Evolutionary conservation across 2,797 vertebrate genomes (phyloP), one percentile per base, ranked within the genome.

Genomic region (Decapterus maruadsi): DNA sequence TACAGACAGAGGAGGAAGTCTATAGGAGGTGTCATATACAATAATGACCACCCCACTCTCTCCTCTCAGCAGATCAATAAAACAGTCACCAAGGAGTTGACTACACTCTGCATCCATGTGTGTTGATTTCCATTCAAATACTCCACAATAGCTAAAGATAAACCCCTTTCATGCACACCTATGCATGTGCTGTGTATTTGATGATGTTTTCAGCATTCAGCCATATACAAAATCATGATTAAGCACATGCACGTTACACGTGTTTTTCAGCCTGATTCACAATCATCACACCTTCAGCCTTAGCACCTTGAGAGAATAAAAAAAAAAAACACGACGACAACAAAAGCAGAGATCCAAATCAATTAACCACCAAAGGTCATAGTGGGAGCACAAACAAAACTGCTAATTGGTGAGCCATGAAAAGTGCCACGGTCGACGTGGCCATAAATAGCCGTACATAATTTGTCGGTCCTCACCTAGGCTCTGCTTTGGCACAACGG

Each of bases 391-490:
- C 82, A 83, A 77, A 85, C 67, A 79, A 73, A 82, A 68, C 20
- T 20, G 6, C 53, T 89, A 90, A 92, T 90, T 92, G 86, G 73
- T 1, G 68, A 64, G 79, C 2, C 71, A 60, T 84, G 78, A 87
- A 86, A 90, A 65, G 64, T 42, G 79, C 61, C 45, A 50, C 13
- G 42, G 85, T 38, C 68, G 78, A 78, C 51, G 29, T 51, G 69
- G 53, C 40, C 70, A 42, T 68, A 80, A 87, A 79, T 58, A 77
- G 19, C 29, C 4, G 13, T 69, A 60, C 83, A 86, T 76, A 80
- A 77, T 53, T 61, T 46, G 0, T 48, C 11, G 1, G 54, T 19
- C 60, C 68, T 60, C 69, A 73, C 74, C 45, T 68, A 8, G 29
- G 60, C 34, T 61, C 60, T 48, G n/a, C 48, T 75, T 75, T 72